Evolutionary conservation across 2,888 invertebrate species (phyloP), one percentile per base, ranked within the genome.

Genomic region (Drosophila incognita): DNA sequence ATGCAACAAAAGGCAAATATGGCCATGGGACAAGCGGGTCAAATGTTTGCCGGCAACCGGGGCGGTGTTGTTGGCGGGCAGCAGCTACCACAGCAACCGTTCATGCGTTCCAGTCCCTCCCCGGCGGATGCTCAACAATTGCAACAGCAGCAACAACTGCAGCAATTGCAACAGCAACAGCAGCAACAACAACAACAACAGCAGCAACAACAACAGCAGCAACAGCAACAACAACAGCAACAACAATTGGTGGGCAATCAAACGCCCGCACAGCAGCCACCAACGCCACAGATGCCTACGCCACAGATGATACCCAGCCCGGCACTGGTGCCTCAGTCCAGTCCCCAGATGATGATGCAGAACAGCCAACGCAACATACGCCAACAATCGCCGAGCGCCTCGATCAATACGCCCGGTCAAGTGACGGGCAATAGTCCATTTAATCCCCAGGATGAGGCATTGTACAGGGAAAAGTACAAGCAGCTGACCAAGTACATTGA

Each of bases 401-500:
- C 97, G 0, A 93, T 98, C 24, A 97, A 97, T 92, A 98, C 98
- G 1, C 97, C 98, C 0, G 94, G 94, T 0, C 94, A 94, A 68
- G 93, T 92, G 8, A 92, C 93, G 0, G 94, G 92, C 35, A 94
- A 95, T 21, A 96, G 96, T 90, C 96, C 96, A 0, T 94, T 95
- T 79, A 95, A 94, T 83, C 94, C 94, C 67, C 95, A 95, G 76
- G 98, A 99, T 85, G 98, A 99, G 87, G 97, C 97, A 64, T 96
- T 97, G 0, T 99, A 99, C 92, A 94, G 98, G 62, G 99, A 99
- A 91, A 99, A 99, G 93, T 97, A 98, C 70, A 95, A 97, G 36
- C 98, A 98, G 91, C 94, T 99, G 36, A 97, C 97, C 84, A 98
- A 98, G 93, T 99, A 98, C 92, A 98, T 99, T 81, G 99, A 98